Percentiles rank a stretch among this genome's conserved stretches.
phyloP scores from a whole-genome alignment of 2,888 invertebrate species.

The Pomacea canaliculata region DNA sequence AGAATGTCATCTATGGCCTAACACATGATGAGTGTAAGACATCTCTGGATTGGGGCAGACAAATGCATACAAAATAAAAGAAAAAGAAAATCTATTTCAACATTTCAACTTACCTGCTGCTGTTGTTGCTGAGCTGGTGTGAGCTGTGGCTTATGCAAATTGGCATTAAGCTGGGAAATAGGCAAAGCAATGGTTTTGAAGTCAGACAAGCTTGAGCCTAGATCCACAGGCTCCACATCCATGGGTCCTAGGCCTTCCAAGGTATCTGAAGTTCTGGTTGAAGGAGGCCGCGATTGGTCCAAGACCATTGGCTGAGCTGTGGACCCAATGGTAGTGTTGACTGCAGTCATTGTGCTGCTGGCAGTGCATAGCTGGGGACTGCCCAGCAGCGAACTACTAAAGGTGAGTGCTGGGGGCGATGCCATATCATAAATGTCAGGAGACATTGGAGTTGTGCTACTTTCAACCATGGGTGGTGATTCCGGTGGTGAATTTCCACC shows the following conservation, averaged over 20 bases:
- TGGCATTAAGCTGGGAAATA: constrained; percentile 29
- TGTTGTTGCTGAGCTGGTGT: constrained; percentile 26
- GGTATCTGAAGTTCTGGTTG: constrained; percentile 48
- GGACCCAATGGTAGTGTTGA: neutral
- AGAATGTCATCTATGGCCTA: too few relatives aligned
- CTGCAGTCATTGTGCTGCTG: constrained; percentile 1
- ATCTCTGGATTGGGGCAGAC: too few relatives aligned
- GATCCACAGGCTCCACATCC: constrained; percentile 59
- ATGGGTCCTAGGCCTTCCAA: constrained; percentile 53
- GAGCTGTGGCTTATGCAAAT: constrained; percentile 26
- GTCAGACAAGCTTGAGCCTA: constrained; percentile 28
- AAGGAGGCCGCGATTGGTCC: constrained; percentile 65
- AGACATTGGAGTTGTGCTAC: constrained; percentile 47
- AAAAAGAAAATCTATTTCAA: neutral
- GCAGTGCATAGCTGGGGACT: constrained; percentile 11
- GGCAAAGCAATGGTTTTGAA: constrained; percentile 35
- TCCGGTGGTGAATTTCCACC: constrained; percentile 49
- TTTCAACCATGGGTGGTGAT: constrained; percentile 49
- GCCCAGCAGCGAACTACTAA: constrained; percentile 14
- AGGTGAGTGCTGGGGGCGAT: constrained; percentile 42
- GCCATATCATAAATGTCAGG: constrained; percentile 61
- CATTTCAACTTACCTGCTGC: constrained; percentile 24
- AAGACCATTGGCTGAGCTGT: constrained; percentile 48
- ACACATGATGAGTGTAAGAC: too few relatives aligned
- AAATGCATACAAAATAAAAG: too few relatives aligned